Evolutionary conservation across 2,113 vertebrate species (phyloP), one percentile per base, ranked within the genome.

Genomic region (Clarias batrachus): DNA sequence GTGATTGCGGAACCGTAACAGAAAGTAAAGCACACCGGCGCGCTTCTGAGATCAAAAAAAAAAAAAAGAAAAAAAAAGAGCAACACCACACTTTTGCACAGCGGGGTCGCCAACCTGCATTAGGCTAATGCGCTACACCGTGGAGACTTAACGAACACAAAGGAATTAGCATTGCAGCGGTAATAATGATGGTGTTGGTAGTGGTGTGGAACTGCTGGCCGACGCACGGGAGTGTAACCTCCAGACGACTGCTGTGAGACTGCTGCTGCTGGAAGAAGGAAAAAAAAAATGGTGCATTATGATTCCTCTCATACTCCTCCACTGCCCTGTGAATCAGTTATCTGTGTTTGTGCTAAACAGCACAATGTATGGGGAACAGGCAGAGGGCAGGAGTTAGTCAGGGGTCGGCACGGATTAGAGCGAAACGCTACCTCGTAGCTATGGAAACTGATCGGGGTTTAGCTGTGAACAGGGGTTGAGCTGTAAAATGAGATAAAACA

Each of bases 1-100:
- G 82, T 76, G 86, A 91, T 87, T 88, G 83, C 85, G 52, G 84
- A 85, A 79, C 90, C 63, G 84, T 93, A 94, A 94, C 92, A 93
- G 88, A 74, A 84, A 87, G 77, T 80, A 90, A 88, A 86, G 85
- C 73, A 66, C 27, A 62, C 74, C 6, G 81, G 27, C 79, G 82
- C 63, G 81, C 80, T 74, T 54, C 89, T 33, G 82, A 86, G 63
- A 87, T 83, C 65, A 83, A 85, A 89, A 83, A 71, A 84, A 65
- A 85, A 83, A 88, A 76, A 63, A 81, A 5, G 0, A 2, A 19
- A 59, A 10, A 85, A 83, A 88, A 81, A 73, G 74, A 21, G 84
- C 77, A 90, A 77, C 87, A 88, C 79, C 71, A 91, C 73, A 86
- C 87, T 85, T 89, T 83, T 86, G 78, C 88, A 60, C 82, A 33